Percentiles rank a stretch among this genome's conserved stretches.
phyloP scores from a whole-genome alignment of 2,113 vertebrate species.

The Salvelinus fontinalis region DNA sequence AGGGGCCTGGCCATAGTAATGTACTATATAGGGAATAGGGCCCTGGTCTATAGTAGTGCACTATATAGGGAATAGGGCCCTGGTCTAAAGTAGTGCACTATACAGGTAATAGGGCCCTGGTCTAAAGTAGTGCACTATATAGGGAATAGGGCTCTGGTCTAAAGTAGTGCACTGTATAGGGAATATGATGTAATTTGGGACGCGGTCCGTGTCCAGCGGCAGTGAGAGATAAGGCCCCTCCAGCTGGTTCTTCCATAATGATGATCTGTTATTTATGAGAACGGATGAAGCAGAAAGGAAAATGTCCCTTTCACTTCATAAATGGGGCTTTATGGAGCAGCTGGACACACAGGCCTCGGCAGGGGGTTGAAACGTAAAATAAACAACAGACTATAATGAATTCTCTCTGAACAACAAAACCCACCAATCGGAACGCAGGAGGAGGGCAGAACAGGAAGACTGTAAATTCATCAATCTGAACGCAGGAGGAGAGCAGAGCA shows the following conservation, averaged over 20 bases:
- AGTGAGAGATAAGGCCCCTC: background rate
- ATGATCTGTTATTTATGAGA: conserved; percentile 15
- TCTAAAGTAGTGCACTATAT: no score
- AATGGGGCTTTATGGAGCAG: conserved; percentile 14
- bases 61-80: no score
- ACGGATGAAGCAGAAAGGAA: background rate
- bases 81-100: no score
- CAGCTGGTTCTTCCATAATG: background rate
- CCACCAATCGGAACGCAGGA: background rate
- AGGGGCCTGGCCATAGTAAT: no score
- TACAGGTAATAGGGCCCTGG: no score
- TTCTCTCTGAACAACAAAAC: background rate
- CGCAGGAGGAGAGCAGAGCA: no score
- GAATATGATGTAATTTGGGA: no score
- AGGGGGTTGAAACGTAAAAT: conserved; percentile 4
- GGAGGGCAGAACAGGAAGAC: background rate
- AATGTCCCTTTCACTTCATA: conserved; percentile 15
- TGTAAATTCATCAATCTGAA: background rate
- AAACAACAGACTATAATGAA: conserved; percentile 3
- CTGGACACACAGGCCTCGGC: background rate
- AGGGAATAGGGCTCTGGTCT: no score
- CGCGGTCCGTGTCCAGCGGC: no score
- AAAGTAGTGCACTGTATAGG: no score
- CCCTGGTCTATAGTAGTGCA: no score
- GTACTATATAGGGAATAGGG: no score